Percentiles rank a stretch among this genome's conserved stretches.
Evolutionary conservation across 2,113 vertebrate genomes (phyloP).

Genomic region (Dicerorhinus sumatrensis): DNA sequence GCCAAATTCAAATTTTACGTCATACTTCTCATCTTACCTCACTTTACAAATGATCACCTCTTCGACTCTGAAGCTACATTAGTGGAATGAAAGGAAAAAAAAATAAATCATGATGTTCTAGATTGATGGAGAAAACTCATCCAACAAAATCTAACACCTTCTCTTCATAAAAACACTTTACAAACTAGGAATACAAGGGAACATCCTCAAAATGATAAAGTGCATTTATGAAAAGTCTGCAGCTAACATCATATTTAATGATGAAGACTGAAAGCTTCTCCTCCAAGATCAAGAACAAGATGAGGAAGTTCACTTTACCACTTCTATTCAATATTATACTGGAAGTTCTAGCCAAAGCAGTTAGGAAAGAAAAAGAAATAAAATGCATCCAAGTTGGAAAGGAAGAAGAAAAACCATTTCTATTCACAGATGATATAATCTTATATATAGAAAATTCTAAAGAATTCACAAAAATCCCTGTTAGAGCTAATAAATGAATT

Average conservation of each 20-base stretch:
- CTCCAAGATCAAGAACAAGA: not conserved
- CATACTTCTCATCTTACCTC: not conserved
- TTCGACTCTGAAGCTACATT: not conserved
- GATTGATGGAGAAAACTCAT: not conserved
- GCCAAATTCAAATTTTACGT: not conserved
- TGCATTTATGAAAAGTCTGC: not conserved
- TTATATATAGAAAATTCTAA: not conserved
- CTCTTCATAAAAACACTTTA: not conserved
- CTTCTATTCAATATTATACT: not conserved
- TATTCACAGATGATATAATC: not conserved
- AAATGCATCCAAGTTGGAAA: not conserved
- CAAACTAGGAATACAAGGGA: not conserved
- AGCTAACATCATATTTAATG: not conserved
- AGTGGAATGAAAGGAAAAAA: not conserved
- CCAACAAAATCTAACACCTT: not conserved
- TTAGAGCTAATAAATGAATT: not conserved
- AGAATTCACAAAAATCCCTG: not conserved
- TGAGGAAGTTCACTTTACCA: not conserved
- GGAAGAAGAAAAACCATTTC: not conserved
- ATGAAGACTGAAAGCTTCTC: not conserved
- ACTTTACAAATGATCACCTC: not conserved
- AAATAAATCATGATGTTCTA: not conserved
- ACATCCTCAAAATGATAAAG: not conserved
- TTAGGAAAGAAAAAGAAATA: not conserved
- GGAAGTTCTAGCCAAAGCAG: not conserved